Evolutionary conservation across 2,113 vertebrate species (phyloP).

Genomic region (Choloepus hoffmanni): DNA sequence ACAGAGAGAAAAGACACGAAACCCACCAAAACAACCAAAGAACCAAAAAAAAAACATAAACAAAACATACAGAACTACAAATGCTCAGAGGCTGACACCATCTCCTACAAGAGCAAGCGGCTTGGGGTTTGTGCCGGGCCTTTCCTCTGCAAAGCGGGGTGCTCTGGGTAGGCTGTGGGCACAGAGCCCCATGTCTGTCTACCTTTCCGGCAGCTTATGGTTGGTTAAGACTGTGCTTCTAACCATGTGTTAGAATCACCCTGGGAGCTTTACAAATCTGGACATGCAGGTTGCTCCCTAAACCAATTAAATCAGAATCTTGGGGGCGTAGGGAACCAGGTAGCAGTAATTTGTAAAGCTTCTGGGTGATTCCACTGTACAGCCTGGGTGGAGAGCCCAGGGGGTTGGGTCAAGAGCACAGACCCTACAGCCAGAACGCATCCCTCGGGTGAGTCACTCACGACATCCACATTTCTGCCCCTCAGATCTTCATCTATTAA

Average conservation of each 20-base stretch:
- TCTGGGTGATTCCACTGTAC: not conserved
- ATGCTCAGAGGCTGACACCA: not conserved
- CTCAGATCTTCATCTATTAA: not conserved
- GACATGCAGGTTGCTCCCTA: not conserved
- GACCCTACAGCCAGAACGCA: not conserved
- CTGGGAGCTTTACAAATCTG: not conserved
- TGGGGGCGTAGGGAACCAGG: not conserved
- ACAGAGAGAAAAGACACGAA: not conserved
- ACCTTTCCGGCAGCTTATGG: rapidly evolving
- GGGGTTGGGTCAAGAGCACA: not conserved
- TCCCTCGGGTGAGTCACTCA: not conserved
- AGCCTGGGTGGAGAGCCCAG: not conserved
- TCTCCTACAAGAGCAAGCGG: not conserved
- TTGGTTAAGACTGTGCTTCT: not conserved
- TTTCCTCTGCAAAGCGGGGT: not conserved
- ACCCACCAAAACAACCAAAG: not conserved
- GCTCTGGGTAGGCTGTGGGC: not conserved
- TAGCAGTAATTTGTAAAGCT: not conserved
- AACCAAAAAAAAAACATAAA: not conserved
- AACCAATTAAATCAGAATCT: not conserved
- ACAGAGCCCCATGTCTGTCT: not conserved
- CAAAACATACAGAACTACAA: not conserved
- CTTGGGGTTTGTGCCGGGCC: no score
- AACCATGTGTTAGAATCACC: not conserved
- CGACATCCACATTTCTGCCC: not conserved